phyloP scores from a whole-genome alignment of 1,140 invertebrate species.

The Drosophila mojavensis region DNA sequence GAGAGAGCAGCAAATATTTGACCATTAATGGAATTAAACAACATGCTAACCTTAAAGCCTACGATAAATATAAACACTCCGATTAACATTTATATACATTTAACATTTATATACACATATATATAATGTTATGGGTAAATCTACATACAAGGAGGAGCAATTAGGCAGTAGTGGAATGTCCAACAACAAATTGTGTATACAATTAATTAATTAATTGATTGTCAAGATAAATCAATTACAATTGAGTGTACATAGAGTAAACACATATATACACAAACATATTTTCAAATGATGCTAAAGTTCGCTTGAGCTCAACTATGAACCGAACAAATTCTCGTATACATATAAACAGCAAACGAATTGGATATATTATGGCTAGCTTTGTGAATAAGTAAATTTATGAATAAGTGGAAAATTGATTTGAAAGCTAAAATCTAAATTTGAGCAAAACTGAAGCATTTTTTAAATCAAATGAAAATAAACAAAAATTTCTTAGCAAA shows the following conservation, averaged over 20 bases:
- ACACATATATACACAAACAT: background rate
- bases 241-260: background rate
- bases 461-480: background rate
- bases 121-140: too few relatives aligned
- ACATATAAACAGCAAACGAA: background rate
- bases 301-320: background rate
- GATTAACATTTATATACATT: too few relatives aligned
- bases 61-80: too few relatives aligned
- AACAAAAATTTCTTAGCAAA: slow-evolving; percentile 25
- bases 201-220: slow-evolving; percentile 37
- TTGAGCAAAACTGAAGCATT: slow-evolving; percentile 1
- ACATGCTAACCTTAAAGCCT: too few relatives aligned
- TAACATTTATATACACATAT: too few relatives aligned
- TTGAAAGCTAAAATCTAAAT: background rate
- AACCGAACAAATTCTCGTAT: background rate
- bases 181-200: slow-evolving; percentile 6
- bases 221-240: slow-evolving; percentile 19
- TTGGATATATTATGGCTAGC: background rate
- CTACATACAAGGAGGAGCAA: too few relatives aligned
- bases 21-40: too few relatives aligned
- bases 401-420: slow-evolving; percentile 6
- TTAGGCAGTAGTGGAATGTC: too few relatives aligned
- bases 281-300: background rate
- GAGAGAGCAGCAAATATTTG: too few relatives aligned
- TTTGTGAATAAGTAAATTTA: background rate